Evolutionary conservation across 2,113 vertebrate genomes (phyloP).

Genomic region (Plecturocebus donacophilus): DNA sequence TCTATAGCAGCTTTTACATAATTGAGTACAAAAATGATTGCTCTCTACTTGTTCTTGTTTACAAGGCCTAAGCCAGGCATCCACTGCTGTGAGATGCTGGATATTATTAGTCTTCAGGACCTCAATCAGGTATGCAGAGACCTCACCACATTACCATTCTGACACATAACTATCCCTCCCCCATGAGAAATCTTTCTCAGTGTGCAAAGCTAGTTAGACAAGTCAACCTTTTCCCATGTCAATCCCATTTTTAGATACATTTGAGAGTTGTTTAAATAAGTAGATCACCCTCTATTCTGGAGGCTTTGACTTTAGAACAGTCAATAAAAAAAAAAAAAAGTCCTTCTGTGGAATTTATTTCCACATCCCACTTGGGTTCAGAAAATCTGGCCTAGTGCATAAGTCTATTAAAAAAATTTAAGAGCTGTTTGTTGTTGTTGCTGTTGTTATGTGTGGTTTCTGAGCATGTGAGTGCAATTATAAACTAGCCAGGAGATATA

Average conservation of each 20-base stretch:
- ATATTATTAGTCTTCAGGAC: neutral
- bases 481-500: constrained; percentile 70
- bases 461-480: constrained; percentile 51
- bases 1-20: neutral
- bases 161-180: neutral
- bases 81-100: neutral
- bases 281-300: neutral
- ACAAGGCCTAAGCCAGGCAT: neutral
- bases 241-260: neutral
- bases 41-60: neutral
- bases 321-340: neutral
- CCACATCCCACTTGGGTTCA: neutral
- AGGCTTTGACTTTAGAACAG: neutral
- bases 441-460: neutral
- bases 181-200: neutral
- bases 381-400: neutral
- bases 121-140: neutral
- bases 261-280: constrained; percentile 33
- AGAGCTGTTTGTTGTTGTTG: neutral
- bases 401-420: constrained; percentile 38
- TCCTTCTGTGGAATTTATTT: neutral
- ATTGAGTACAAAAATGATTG: neutral
- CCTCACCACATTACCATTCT: neutral
- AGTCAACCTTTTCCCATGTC: neutral
- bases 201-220: neutral